Evolutionary conservation across 1,140 invertebrate species (phyloP), one percentile per base, ranked within the genome.

Genomic region (Saccostrea glomerata): DNA sequence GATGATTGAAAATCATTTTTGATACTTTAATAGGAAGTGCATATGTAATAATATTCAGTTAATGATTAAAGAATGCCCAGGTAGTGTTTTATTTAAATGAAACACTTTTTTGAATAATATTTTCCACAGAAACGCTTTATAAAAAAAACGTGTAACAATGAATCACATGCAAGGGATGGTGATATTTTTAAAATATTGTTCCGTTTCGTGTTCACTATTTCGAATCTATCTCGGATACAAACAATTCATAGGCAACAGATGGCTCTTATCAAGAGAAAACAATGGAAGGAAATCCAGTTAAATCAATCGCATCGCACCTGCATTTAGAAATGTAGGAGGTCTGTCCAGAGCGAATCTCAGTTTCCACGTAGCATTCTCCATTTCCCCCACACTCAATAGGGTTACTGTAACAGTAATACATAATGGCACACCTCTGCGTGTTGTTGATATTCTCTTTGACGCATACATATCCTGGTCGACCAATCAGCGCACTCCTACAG

Each of bases 291-390:
- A 77, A 77, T 30, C 30, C 9, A 13, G 3, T 77, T 15, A 36
- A 77, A 30, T 77, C 30, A 30, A 77, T 77, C 11, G 70, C 23
- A 36, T 36, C 23, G 25, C 70, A 77, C 70, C 70, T 77, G 70
- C 70, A 77, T 77, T 77, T 77, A 30, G 70, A 77, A 25, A 36
- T 15, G 15, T 77, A 77, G 70, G 70, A 77, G 5, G 15, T 36
- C 20, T 23, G 20, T 23, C 23, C 60, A 30, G 70, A 77, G 11
- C 30, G 25, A 36, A 36, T 77, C 15, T 77, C 70, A 15, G 70
- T 77, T 77, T 77, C 70, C 15, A 77, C 70, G 25, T 77, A 77
- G 30, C 70, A 77, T 13, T 77, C 23, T 23, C 70, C 70, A 77
- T 77, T 23, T 77, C 30, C 25, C 30, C 70, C 70, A 36, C 70